A percentile compares a stretch with the other conserved stretches of the same genome.
These are phyloP conservation scores for Nymphicus hollandicus DNA, from an alignment of 2,113 vertebrate genomes.

Conservation along the genomic window DNA sequence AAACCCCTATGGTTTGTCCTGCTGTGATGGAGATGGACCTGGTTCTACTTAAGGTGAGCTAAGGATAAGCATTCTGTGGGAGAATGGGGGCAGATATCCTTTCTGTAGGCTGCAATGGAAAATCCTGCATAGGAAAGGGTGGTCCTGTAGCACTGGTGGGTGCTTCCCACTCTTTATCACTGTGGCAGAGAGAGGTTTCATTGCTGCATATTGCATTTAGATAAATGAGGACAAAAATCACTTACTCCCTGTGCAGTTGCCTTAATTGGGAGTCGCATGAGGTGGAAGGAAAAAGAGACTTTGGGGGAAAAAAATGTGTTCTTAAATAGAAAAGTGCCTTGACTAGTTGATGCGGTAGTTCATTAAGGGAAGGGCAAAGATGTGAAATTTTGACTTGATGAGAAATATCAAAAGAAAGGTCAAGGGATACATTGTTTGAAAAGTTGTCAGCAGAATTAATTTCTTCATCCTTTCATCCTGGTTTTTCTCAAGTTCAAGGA, in stretches of 20 bases:
- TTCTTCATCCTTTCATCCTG: neutral
- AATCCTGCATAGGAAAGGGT: neutral
- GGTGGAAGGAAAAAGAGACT: neutral
- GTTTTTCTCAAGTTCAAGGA: neutral
- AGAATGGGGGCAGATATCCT: neutral
- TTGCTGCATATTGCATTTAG: neutral
- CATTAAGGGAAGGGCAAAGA: slow-evolving; percentile 8
- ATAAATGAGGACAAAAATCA: slow-evolving; percentile 24
- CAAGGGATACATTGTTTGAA: neutral
- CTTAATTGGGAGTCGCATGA: slow-evolving; percentile 6
- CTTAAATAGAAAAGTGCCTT: neutral
- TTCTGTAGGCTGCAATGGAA: neutral
- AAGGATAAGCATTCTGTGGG: neutral
- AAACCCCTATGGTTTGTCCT: neutral
- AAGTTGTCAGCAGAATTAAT: neutral
- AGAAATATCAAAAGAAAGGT: neutral
- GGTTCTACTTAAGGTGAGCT: neutral
- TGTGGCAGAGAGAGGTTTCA: neutral
- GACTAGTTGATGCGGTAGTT: neutral
- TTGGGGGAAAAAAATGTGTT: neutral
- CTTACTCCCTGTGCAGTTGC: neutral
- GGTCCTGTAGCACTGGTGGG: neutral
- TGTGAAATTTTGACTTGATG: neutral
- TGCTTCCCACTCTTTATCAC: neutral
- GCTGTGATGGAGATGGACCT: neutral